Percentiles rank a stretch among this genome's conserved stretches.
These are phyloP conservation scores for Ecdyonurus torrentis DNA, from an alignment of 2,888 invertebrate genomes.

Conservation along the genomic window DNA sequence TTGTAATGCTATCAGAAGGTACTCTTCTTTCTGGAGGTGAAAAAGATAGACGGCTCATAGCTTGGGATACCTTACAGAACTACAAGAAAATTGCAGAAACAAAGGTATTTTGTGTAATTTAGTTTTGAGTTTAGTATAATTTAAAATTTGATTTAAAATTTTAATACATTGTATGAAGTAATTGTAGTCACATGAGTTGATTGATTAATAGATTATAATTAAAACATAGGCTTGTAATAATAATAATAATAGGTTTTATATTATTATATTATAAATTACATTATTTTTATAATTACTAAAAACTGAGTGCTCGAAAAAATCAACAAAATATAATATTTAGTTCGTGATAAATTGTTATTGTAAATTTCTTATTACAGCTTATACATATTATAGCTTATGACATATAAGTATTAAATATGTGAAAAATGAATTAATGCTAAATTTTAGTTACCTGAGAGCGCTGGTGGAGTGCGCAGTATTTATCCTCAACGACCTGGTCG, in stretches of 20 bases:
- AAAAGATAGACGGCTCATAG: constrained; percentile 74
- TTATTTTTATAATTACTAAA: too few relatives aligned
- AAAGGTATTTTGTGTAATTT: constrained; percentile 37
- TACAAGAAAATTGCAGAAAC: constrained; percentile 80
- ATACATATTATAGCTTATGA: too few relatives aligned
- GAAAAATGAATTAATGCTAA: neutral
- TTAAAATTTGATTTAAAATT: too few relatives aligned
- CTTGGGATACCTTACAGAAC: constrained; percentile 82
- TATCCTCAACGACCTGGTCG: constrained; percentile 76
- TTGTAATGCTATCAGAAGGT: constrained; percentile 79
- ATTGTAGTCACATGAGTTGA: too few relatives aligned
- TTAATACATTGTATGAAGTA: too few relatives aligned
- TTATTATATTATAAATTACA: too few relatives aligned
- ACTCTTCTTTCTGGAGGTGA: constrained; percentile 81
- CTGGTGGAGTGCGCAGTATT: constrained; percentile 77
- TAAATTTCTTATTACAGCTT: too few relatives aligned
- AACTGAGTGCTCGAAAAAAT: too few relatives aligned
- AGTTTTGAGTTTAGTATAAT: neutral
- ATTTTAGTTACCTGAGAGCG: constrained; percentile 59
- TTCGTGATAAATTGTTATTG: too few relatives aligned
- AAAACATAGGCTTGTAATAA: neutral
- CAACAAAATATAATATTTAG: too few relatives aligned
- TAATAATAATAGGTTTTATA: too few relatives aligned
- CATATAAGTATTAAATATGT: too few relatives aligned
- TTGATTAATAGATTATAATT: neutral